These are phyloP conservation scores for Malurus elegans DNA, from an alignment of 2,113 vertebrate species.

Conservation along the genomic window DNA sequence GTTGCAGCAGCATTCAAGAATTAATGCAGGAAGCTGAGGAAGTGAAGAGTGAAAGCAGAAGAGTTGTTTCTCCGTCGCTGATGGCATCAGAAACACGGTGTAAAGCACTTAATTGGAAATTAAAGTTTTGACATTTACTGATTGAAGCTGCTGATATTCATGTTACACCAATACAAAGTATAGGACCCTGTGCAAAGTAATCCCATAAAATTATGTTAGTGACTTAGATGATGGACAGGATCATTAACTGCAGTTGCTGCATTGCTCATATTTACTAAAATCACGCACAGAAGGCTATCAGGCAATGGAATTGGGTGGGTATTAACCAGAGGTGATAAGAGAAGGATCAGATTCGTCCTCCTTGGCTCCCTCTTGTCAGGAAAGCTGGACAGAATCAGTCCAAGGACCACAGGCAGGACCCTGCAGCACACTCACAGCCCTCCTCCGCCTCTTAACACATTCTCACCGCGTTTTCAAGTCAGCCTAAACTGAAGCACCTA, in stretches of 20 bases:
- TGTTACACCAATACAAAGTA: background rate
- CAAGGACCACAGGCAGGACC: background rate
- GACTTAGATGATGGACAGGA: background rate
- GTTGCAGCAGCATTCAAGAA: background rate
- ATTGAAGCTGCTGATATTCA: background rate
- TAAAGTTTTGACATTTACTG: constrained; percentile 10
- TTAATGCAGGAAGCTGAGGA: background rate
- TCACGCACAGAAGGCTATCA: too few species aligned
- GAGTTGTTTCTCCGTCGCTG: background rate
- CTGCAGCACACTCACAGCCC: background rate
- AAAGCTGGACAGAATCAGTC: background rate
- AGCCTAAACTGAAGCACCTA: constrained; percentile 56
- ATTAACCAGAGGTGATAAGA: background rate
- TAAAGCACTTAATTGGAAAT: constrained; percentile 5
- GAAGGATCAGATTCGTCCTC: background rate
- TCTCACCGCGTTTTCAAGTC: constrained; percentile 17
- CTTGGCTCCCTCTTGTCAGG: background rate
- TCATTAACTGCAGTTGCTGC: background rate
- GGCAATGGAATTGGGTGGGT: background rate
- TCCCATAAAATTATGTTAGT: background rate
- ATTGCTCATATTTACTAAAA: background rate
- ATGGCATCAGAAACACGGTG: background rate
- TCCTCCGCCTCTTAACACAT: background rate
- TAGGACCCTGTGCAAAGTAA: background rate
- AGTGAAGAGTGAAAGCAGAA: background rate